A percentile compares a stretch with the other conserved stretches of the same genome.
These are phyloP conservation scores for Halichoeres trimaculatus DNA, from an alignment of 2,113 vertebrate species.

Conservation along the genomic window DNA sequence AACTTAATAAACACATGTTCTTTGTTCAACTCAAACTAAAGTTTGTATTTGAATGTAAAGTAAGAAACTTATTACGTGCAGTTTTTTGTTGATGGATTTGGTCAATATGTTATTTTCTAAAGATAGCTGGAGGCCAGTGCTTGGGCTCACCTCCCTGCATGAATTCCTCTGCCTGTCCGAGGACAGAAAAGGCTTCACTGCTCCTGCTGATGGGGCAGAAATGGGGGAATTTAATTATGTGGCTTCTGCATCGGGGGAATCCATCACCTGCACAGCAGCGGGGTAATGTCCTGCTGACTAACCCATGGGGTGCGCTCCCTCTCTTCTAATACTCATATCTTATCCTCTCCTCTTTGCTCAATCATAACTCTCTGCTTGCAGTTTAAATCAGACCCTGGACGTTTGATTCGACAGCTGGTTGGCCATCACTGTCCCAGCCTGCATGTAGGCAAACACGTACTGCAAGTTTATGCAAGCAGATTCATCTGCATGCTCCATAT, in stretches of 20 bases:
- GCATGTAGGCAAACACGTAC: conserved; percentile 44
- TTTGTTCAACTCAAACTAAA: conserved; percentile 27
- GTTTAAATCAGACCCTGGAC: conserved; percentile 56
- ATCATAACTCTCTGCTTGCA: conserved; percentile 58
- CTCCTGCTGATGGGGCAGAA: conserved; percentile 82
- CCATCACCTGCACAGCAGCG: conserved; percentile 77
- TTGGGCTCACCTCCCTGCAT: conserved; percentile 41
- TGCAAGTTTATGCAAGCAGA: conserved; percentile 15
- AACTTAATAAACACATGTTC: too few species aligned
- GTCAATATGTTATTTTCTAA: conserved; percentile 36
- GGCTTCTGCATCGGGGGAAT: conserved; percentile 72
- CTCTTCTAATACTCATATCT: conserved; percentile 33
- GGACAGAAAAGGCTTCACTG: conserved; percentile 51
- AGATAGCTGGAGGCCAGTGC: conserved; percentile 46
- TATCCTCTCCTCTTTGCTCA: conserved; percentile 24
- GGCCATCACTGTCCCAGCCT: conserved; percentile 46
- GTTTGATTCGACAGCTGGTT: conserved; percentile 48
- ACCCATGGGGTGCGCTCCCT: conserved; percentile 35
- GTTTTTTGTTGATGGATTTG: conserved; percentile 32
- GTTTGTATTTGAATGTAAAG: conserved; percentile 10
- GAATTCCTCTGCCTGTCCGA: conserved; percentile 70
- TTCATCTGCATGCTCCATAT: background rate
- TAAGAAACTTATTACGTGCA: background rate
- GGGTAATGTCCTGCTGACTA: conserved; percentile 76
- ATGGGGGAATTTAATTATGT: conserved; percentile 81